phyloP scores from a whole-genome alignment of 2,797 vertebrate genomes.

The Tangara arthus region DNA sequence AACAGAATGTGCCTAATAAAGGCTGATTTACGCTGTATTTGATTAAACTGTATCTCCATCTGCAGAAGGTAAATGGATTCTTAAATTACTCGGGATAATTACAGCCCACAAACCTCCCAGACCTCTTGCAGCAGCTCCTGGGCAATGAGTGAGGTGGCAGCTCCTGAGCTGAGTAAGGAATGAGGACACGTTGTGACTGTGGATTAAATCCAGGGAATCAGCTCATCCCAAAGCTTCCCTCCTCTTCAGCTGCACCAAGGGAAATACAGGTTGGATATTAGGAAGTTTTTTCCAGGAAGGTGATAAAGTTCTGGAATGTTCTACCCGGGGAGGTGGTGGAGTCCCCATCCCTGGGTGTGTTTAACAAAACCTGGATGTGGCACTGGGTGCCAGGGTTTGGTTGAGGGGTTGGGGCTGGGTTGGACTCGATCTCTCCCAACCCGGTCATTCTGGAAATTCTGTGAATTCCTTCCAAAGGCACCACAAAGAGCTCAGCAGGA shows the following conservation, averaged over 20 bases:
- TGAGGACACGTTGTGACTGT: accelerated
- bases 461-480: background rate
- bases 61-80: slow-evolving; percentile 40
- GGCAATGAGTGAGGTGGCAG: background rate
- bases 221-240: background rate
- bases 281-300: background rate
- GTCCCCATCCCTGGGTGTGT: background rate
- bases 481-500: background rate
- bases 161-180: background rate
- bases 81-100: slow-evolving; percentile 49
- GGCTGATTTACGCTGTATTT: slow-evolving; percentile 53
- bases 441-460: background rate
- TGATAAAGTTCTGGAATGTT: background rate
- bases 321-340: background rate
- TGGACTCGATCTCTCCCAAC: background rate
- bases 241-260: background rate
- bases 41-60: slow-evolving; percentile 51
- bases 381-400: background rate
- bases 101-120: background rate
- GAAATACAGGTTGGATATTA: background rate
- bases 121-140: background rate
- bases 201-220: background rate
- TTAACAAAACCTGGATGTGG: background rate
- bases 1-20: slow-evolving; percentile 52
- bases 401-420: accelerated